Evolutionary conservation across 1,140 invertebrate species (phyloP), one percentile per base, ranked within the genome.

Genomic region (Macrosteles quadrilineatus): DNA sequence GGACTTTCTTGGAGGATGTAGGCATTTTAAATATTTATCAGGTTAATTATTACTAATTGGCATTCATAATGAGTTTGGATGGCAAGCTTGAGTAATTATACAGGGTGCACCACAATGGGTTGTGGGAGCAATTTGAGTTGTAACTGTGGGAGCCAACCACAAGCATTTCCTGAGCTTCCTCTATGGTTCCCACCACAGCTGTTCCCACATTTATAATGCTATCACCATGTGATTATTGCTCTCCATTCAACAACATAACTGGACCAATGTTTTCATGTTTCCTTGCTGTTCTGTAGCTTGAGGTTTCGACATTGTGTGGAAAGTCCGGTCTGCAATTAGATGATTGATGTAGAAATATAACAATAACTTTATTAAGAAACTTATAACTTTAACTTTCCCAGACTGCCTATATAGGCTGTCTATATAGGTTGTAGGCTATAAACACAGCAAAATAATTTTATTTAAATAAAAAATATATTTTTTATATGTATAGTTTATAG

Each of bases 141-240:
- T 47, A 67, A 45, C 21, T 23, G n/a, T 67, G 62, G 62, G 62
- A 64, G 36, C 30, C n/a, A n/a, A 19, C 2, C 29, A 19, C 23
- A 59, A n/a, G n/a, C 55, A 59, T 59, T 59, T 59, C 55, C 55
- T 59, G 55, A 23, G 9, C 29, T 31, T 64, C 14, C 4, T 64
- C 30, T 32, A 64, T 64, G 62, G 19, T 64, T 64, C 62, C 62
- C 62, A 64, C 36, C 29, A 17, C 62, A 64, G n/a, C 4, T 64
- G 30, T 43, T 64, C 62, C 62, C 62, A 64, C 62, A 64, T 43
- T 64, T 64, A 64, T 64, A 64, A 36, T 40, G 14, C n/a, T 32
- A 36, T 64, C 19, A 36, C 62, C 27, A 32, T 40, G 32, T 32
- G 30, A 40, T 43, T 40, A 43, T 64, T 64, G 30, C 62, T 64